A percentile compares a stretch with the other conserved stretches of the same genome.
These are phyloP conservation scores for Hippopotamyrus pictus DNA, from an alignment of 2,797 vertebrate species.

Conservation along the genomic window DNA sequence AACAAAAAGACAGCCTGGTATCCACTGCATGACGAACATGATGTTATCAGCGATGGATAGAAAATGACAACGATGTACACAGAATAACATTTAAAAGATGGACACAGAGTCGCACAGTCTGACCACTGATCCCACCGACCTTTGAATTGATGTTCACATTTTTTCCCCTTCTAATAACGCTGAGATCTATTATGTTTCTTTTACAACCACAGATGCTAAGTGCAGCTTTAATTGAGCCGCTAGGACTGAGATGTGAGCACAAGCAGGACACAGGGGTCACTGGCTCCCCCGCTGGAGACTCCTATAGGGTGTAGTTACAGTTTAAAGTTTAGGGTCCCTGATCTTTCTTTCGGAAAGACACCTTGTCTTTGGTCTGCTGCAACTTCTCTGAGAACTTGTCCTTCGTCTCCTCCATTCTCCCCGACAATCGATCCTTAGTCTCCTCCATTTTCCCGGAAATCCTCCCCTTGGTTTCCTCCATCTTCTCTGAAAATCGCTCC, in stretches of 20 bases:
- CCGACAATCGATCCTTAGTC: slow-evolving; percentile 44
- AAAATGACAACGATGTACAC: not conserved
- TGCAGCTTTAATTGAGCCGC: not conserved
- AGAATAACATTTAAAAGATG: not conserved
- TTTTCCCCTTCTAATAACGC: not conserved
- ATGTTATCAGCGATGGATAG: not conserved
- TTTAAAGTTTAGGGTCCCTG: slow-evolving; percentile 35
- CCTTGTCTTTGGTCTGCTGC: slow-evolving; percentile 45
- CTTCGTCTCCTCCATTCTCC: slow-evolving; percentile 87
- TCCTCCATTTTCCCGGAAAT: slow-evolving; percentile 72
- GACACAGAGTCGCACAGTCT: not conserved
- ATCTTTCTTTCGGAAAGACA: slow-evolving; percentile 78
- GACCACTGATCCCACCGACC: not conserved
- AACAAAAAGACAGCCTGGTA: not conserved
- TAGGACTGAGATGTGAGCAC: not conserved
- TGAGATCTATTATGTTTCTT: not conserved
- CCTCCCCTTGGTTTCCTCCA: slow-evolving; percentile 81
- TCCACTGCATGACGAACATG: not conserved
- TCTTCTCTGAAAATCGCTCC: slow-evolving; percentile 57
- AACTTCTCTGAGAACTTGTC: slow-evolving; percentile 44
- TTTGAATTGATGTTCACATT: not conserved
- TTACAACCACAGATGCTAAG: not conserved
- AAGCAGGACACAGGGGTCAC: not conserved
- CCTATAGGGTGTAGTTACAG: not conserved
- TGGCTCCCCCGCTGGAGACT: not conserved